phyloP scores from a whole-genome alignment of 2,113 vertebrate species.

The Anoplopoma fimbria region DNA sequence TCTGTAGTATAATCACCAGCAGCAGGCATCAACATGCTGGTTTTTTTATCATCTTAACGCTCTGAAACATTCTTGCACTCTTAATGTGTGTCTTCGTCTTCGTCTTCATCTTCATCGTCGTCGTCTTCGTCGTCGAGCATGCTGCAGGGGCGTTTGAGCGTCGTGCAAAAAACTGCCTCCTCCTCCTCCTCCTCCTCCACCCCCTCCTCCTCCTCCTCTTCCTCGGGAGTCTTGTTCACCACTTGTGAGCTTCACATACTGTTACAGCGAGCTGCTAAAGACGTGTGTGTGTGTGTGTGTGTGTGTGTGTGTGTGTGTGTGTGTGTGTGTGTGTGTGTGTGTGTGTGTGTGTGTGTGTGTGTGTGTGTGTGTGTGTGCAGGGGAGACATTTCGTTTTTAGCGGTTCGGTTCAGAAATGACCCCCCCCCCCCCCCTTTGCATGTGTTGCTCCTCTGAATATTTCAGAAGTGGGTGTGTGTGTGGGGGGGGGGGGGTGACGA shows the following conservation, averaged over 20 bases:
- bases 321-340: no score
- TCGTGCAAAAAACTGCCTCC: conserved; percentile 18
- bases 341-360: no score
- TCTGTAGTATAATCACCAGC: conserved; percentile 48
- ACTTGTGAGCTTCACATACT: conserved; percentile 60
- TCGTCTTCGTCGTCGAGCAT: conserved; percentile 35
- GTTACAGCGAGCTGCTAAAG: conserved; percentile 44
- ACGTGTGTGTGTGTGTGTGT: no score
- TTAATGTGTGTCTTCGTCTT: conserved; percentile 14
- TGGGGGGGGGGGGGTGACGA: conserved; percentile 64
- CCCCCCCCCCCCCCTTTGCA: conserved; percentile 2
- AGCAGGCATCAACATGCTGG: conserved; percentile 48
- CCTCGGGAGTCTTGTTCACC: conserved; percentile 40
- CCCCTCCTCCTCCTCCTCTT: conserved; percentile 12
- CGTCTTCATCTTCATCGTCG: conserved; percentile 28
- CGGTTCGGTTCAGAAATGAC: no score
- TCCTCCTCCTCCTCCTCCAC: neutral
- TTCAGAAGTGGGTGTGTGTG: conserved; percentile 70
- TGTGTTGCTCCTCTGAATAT: conserved; percentile 74
- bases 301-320: no score
- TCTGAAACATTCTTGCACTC: conserved; percentile 42
- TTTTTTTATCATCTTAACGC: conserved; percentile 21
- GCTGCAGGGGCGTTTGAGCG: conserved; percentile 47
- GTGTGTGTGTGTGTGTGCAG: no score
- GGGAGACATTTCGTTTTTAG: no score